Percentiles rank a stretch among this genome's conserved stretches.
Evolutionary conservation across 2,113 vertebrate genomes (phyloP).

Genomic region (Dunckerocampus dactyliophorus): DNA sequence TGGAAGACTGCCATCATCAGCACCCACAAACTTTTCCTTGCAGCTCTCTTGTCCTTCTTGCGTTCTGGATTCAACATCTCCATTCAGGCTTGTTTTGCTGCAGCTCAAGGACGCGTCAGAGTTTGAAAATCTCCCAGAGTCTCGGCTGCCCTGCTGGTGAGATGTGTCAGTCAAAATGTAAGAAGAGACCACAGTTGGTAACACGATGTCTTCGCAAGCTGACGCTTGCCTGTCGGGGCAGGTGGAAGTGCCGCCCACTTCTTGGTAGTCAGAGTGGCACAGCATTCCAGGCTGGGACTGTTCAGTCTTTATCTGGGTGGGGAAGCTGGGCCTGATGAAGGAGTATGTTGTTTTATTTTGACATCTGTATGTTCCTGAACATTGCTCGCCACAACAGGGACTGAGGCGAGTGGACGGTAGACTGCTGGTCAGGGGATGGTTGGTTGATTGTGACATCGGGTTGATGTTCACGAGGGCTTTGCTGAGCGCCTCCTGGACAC

Average conservation of each 20-base stretch:
- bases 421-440: neutral
- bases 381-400: neutral
- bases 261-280: constrained; percentile 13
- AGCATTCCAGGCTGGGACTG: neutral
- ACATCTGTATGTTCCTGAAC: constrained; percentile 25
- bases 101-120: constrained; percentile 14
- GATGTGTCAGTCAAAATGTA: constrained; percentile 29
- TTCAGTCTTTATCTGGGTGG: neutral
- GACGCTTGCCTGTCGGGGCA: constrained; percentile 5
- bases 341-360: constrained; percentile 51
- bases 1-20: neutral
- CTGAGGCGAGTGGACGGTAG: neutral
- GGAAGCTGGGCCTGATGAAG: neutral
- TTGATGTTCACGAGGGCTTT: constrained; percentile 15
- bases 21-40: neutral
- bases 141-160: constrained; percentile 30
- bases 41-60: constrained; percentile 16
- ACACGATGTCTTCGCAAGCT: constrained; percentile 1
- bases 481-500: constrained; percentile 15
- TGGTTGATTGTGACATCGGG: neutral
- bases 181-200: neutral
- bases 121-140: constrained; percentile 23
- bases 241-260: neutral
- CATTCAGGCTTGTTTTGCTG: neutral
- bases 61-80: neutral